Conservation (phyloP, 2,797 vertebrate species). For the Sebastes minor region DNA sequence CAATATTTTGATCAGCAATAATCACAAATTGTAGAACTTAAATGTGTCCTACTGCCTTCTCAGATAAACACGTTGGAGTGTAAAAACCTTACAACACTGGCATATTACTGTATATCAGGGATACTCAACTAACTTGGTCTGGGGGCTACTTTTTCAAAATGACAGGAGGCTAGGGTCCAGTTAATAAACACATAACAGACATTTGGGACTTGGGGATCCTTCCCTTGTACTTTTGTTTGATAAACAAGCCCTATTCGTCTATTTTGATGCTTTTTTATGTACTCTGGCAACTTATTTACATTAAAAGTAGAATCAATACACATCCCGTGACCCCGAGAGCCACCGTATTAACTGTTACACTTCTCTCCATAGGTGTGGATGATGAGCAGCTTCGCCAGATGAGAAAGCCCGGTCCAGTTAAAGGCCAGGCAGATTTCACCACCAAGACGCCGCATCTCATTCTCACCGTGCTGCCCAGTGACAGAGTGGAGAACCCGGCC, state of each 20-base stretch:
- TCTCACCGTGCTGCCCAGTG: constrained; percentile 85
- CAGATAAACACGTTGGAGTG: not conserved
- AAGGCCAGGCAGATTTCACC: constrained; percentile 84
- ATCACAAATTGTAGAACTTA: not conserved
- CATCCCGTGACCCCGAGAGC: not conserved
- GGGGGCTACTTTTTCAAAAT: too few relatives aligned
- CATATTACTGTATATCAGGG: not conserved
- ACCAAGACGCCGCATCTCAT: constrained; percentile 87
- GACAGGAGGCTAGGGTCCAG: too few relatives aligned
- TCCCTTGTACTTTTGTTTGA: too few relatives aligned
- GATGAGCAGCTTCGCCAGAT: constrained; percentile 79
- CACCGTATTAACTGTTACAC: not conserved
- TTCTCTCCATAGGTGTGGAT: constrained; percentile 75
- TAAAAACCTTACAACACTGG: not conserved
- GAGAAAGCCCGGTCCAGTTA: constrained; percentile 73
- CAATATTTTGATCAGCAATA: constrained; percentile 15
- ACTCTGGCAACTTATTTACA: too few relatives aligned
- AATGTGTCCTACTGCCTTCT: not conserved
- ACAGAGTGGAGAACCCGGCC: constrained; percentile 79
- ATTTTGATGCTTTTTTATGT: too few relatives aligned
- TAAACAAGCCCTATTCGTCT: too few relatives aligned
- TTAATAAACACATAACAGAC: too few relatives aligned
- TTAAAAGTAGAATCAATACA: too few relatives aligned
- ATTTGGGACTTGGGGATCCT: too few relatives aligned
- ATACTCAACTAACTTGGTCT: too few relatives aligned